Evolutionary conservation across 1,140 invertebrate genomes (phyloP), one percentile per base, ranked within the genome.

Genomic region (Uloborus diversus): DNA sequence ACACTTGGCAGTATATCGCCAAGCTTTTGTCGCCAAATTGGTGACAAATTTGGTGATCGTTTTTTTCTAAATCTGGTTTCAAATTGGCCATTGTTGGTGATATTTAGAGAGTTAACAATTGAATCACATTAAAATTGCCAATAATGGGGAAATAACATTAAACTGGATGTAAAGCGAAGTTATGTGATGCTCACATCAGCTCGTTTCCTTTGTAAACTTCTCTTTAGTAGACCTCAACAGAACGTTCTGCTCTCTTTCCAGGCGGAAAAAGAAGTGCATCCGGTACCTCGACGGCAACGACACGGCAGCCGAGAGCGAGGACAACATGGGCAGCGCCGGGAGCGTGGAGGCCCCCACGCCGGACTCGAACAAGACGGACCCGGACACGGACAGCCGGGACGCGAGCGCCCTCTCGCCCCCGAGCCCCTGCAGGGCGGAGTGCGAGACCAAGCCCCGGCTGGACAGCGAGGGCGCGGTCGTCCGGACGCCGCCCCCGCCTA

Each of bases 211-310:
- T n/a, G n/a, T n/a, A n/a, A n/a, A n/a, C n/a, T n/a, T n/a, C n/a
- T n/a, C n/a, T n/a, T n/a, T n/a, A n/a, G n/a, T n/a, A n/a, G n/a
- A n/a, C n/a, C n/a, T n/a, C n/a, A n/a, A n/a, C n/a, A 13, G 1
- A 30, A n/a, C 4, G 14, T 0, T 61, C 13, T 28, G n/a, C 9
- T 0, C 1, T 30, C 14, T 32, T 61, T 17, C 14, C 13, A 98
- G 96, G 90, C 94, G 96, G 90, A 98, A 99, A 91, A 98, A 99
- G 90, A 98, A 98, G 90, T 98, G 96, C 90, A 95, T 98, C 87
- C 93, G 96, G 81, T 97, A 97, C 88, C 93, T 96, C 92, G 91
- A 92, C 87, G 84, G 88, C 82, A 81, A 91, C 75, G 92, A 93
- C 85, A 93, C 94, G 81, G 93, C 93, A 84, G 85, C 92, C 81